Evolutionary conservation across 2,888 invertebrate species (phyloP).

Genomic region (Parapristionchus giblindavisi): DNA sequence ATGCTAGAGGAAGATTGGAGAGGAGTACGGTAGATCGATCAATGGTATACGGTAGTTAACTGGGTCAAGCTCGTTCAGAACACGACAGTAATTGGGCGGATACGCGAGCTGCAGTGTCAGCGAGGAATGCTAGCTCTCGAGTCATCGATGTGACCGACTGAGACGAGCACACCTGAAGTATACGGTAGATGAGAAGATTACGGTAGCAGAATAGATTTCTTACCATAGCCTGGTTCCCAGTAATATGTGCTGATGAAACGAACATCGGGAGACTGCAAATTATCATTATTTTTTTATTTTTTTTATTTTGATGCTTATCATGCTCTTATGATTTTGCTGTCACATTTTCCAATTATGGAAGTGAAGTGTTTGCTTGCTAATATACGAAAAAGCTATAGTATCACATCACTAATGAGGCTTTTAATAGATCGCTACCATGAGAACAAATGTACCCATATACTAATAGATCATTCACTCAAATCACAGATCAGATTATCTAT

Average conservation of each 20-base stretch:
- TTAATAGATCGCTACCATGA: no score
- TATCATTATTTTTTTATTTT: no score
- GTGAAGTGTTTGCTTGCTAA: no score
- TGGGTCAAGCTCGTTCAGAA: constrained; percentile 12
- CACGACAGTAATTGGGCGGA: constrained; percentile 17
- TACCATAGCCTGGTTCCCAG: constrained; percentile 1
- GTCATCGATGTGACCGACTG: constrained; percentile 19
- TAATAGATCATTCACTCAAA: no score
- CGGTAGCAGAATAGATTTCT: not conserved
- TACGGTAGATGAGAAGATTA: not conserved
- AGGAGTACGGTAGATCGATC: no score
- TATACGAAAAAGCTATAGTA: no score
- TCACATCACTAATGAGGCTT: no score
- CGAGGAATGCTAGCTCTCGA: constrained; percentile 27
- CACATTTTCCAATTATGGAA: no score
- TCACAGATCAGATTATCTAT: no score
- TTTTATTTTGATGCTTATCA: no score
- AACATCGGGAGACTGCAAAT: constrained; percentile 16
- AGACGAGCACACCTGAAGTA: constrained; percentile 7
- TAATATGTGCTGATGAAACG: constrained; percentile 1
- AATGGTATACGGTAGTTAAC: not conserved
- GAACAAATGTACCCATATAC: no score
- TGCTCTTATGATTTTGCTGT: no score
- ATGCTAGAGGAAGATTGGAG: not conserved
- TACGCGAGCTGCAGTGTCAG: constrained; percentile 26